Evolutionary conservation across 2,888 invertebrate genomes (phyloP).

Genomic region (Conops quadrifasciatus): DNA sequence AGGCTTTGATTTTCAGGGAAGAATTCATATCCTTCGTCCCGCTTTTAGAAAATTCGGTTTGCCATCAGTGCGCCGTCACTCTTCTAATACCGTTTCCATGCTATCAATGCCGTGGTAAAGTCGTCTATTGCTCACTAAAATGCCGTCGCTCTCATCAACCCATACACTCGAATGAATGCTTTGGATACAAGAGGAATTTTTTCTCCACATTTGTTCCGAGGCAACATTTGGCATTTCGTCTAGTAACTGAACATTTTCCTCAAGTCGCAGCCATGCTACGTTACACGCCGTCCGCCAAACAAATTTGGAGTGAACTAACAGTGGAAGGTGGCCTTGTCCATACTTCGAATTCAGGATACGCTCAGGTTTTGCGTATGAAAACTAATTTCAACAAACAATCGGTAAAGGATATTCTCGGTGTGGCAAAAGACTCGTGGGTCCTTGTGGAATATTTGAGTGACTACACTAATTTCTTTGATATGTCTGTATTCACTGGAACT

Average conservation of each 20-base stretch:
- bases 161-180: slow-evolving; percentile 79
- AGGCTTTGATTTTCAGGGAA: slow-evolving; percentile 81
- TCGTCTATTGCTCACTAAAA: slow-evolving; percentile 73
- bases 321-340: slow-evolving; percentile 29
- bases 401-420: slow-evolving; percentile 74
- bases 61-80: slow-evolving; percentile 77
- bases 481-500: slow-evolving; percentile 59
- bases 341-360: slow-evolving; percentile 38
- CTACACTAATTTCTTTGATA: slow-evolving; percentile 73
- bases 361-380: slow-evolving; percentile 58
- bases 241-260: slow-evolving; percentile 69
- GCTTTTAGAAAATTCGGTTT: slow-evolving; percentile 67
- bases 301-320: slow-evolving; percentile 49
- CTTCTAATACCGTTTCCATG: slow-evolving; percentile 76
- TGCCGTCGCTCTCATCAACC: slow-evolving; percentile 70
- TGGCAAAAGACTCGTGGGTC: slow-evolving; percentile 75
- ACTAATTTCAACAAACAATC: slow-evolving; percentile 77
- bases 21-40: slow-evolving; percentile 81
- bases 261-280: slow-evolving; percentile 16
- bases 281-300: slow-evolving; percentile 8
- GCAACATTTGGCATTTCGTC: slow-evolving; percentile 82
- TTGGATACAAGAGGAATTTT: slow-evolving; percentile 70
- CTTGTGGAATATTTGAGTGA: slow-evolving; percentile 72
- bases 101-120: slow-evolving; percentile 69
- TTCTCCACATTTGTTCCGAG: slow-evolving; percentile 75